Conservation (phyloP, 2,888 invertebrate species). For the Stenurella melanura region DNA sequence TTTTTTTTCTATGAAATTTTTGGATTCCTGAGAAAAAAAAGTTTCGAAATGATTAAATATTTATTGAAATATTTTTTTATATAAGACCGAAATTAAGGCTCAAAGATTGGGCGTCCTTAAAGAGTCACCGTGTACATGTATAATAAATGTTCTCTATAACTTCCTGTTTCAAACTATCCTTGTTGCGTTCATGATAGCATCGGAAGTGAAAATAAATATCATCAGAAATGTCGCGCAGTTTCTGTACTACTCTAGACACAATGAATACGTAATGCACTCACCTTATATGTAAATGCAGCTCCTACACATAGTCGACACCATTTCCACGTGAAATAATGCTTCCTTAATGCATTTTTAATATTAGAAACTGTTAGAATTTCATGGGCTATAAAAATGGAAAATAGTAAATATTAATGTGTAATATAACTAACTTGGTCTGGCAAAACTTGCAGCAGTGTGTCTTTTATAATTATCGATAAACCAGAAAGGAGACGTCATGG, state of each 20-base stretch:
- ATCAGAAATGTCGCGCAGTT: constrained; percentile 64
- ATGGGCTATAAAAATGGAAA: background rate
- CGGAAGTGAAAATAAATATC: constrained; percentile 66
- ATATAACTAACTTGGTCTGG: too few relatives aligned
- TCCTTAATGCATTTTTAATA: constrained; percentile 28
- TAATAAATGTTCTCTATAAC: too few relatives aligned
- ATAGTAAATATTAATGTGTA: too few relatives aligned
- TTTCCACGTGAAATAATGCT: constrained; percentile 29
- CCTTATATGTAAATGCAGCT: constrained; percentile 61
- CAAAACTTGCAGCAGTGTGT: background rate
- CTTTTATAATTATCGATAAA: background rate
- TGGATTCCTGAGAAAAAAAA: too few relatives aligned
- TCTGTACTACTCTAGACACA: constrained; percentile 60
- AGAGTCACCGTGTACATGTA: too few relatives aligned
- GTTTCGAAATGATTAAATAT: too few relatives aligned
- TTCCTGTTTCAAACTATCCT: background rate
- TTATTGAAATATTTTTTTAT: too few relatives aligned
- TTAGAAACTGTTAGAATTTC: background rate
- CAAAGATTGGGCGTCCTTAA: too few relatives aligned
- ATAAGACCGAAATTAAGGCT: too few relatives aligned
- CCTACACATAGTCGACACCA: constrained; percentile 50
- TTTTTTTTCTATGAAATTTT: too few relatives aligned
- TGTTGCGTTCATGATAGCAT: constrained; percentile 45
- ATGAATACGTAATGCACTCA: constrained; percentile 68
- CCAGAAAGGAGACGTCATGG: too few relatives aligned